These are phyloP conservation scores for Smittia sp. DNA, from an alignment of 2,888 invertebrate genomes.

Conservation along the genomic window DNA sequence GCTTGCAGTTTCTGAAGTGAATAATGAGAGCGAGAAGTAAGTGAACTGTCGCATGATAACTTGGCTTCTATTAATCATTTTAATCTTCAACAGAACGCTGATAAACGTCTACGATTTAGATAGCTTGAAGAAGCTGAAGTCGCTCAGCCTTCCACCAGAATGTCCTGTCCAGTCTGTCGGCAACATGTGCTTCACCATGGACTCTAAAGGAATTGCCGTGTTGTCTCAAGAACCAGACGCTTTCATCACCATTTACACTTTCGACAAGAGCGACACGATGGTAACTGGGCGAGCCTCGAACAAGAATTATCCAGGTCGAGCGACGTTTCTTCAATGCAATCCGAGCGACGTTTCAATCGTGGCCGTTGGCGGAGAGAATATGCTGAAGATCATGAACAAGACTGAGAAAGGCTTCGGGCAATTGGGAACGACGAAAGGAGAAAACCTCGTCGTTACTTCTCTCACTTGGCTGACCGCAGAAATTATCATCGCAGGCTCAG, in stretches of 20 bases:
- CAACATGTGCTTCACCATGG: conserved; percentile 73
- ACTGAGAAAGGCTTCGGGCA: conserved; percentile 68
- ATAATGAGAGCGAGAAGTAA: conserved; percentile 21
- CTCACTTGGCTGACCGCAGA: conserved; percentile 82
- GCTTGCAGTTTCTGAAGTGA: conserved; percentile 49
- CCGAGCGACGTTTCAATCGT: conserved; percentile 67
- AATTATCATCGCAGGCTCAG: conserved; percentile 77
- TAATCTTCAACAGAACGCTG: conserved; percentile 40
- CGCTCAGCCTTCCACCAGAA: conserved; percentile 63
- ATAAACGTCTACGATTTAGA: conserved; percentile 64
- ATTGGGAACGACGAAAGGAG: conserved; percentile 65
- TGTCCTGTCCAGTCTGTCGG: conserved; percentile 64
- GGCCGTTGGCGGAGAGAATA: conserved; percentile 55
- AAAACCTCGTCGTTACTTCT: conserved; percentile 69
- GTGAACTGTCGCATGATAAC: neutral
- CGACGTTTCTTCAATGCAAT: conserved; percentile 55
- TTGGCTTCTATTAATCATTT: neutral
- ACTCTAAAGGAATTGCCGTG: conserved; percentile 75
- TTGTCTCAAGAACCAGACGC: conserved; percentile 76
- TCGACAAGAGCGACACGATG: conserved; percentile 67
- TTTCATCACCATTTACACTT: conserved; percentile 67
- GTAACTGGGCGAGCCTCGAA: conserved; percentile 48
- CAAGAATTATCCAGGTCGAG: conserved; percentile 47
- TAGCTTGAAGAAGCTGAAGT: conserved; percentile 67
- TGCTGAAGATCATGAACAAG: conserved; percentile 64